These are phyloP conservation scores for Catamblyrhynchus diadema DNA, from an alignment of 2,797 vertebrate genomes.

Conservation along the genomic window DNA sequence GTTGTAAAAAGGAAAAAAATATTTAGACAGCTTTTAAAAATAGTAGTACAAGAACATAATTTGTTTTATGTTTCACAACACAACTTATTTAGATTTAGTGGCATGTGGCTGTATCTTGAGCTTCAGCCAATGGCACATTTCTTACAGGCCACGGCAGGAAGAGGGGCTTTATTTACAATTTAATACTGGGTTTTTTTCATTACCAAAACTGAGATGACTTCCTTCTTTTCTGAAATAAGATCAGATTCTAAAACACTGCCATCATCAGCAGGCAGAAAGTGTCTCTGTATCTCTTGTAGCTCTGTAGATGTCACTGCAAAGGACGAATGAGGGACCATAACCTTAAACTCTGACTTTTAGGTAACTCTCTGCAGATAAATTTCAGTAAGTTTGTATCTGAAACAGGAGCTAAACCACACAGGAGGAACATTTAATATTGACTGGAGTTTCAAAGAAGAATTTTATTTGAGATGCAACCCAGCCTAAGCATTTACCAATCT, in stretches of 20 bases:
- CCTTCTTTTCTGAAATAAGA: background rate
- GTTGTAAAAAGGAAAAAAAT: constrained; percentile 35
- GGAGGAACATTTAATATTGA: background rate
- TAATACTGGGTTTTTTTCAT: background rate
- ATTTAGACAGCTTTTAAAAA: constrained; percentile 53
- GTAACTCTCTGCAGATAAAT: background rate
- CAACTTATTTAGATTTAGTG: background rate
- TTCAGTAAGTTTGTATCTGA: background rate
- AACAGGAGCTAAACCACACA: background rate
- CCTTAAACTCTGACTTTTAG: background rate
- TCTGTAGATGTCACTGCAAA: background rate
- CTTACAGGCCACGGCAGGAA: background rate
- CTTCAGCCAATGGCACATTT: background rate
- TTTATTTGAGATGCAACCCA: background rate
- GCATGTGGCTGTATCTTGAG: background rate
- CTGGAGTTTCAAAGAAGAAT: background rate
- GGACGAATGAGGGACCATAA: background rate
- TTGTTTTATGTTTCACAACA: constrained; percentile 4
- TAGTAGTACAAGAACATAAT: background rate
- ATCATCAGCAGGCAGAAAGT: background rate
- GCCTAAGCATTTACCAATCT: background rate
- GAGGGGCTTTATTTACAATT: background rate
- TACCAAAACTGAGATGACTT: background rate
- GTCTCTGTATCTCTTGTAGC: background rate
- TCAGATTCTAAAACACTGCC: background rate